Evolutionary conservation across 1,140 invertebrate species (phyloP).

Genomic region (Euura lappo): DNA sequence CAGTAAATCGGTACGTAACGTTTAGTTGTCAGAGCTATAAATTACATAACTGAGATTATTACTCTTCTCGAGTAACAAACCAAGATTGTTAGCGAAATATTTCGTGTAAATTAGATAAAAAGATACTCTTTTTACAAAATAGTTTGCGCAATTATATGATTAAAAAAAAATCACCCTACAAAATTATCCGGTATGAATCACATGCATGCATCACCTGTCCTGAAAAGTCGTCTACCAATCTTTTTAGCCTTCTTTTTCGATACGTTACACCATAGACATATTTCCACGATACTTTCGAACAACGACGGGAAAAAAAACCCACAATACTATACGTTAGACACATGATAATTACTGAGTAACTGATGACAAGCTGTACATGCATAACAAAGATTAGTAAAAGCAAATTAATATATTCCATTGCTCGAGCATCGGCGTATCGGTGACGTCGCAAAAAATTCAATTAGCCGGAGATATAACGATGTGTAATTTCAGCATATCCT

Average conservation of each 20-base stretch:
- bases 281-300: too few species aligned
- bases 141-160: neutral
- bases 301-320: too few species aligned
- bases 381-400: neutral
- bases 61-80: too few species aligned
- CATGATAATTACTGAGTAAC: neutral
- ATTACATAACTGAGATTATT: too few species aligned
- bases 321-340: neutral
- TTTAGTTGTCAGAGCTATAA: too few species aligned
- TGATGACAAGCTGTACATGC: neutral
- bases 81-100: too few species aligned
- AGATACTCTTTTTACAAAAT: neutral
- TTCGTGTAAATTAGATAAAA: too few species aligned
- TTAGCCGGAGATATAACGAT: constrained; percentile 62
- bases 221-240: neutral
- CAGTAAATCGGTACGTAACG: neutral
- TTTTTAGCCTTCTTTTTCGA: neutral
- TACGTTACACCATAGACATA: too few species aligned
- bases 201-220: neutral
- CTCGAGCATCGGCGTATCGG: neutral
- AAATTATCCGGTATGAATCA: neutral
- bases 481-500: constrained; percentile 63
- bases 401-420: neutral
- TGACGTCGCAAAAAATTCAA: constrained; percentile 20
- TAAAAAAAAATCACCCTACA: neutral